A percentile compares a stretch with the other conserved stretches of the same genome.
Evolutionary conservation across 2,797 vertebrate species (phyloP).

Genomic region (Enteromius thamalakanensis): DNA sequence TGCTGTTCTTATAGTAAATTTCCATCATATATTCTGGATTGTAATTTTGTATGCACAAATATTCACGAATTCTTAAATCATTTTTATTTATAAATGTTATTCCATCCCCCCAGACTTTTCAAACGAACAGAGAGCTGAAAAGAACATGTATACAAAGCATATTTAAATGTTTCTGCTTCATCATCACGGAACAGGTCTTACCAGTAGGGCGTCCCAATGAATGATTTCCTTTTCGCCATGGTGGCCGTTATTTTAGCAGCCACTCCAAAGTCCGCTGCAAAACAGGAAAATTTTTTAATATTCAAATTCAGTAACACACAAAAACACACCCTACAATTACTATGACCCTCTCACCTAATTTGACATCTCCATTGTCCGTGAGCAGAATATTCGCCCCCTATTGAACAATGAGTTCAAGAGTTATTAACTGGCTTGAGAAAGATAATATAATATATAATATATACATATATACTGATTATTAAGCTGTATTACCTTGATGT

Average conservation of each 20-base stretch:
- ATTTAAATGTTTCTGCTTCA: background rate
- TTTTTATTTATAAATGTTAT: background rate
- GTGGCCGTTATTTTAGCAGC: slow-evolving; percentile 99
- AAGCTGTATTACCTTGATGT: slow-evolving; percentile 88
- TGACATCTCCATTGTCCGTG: slow-evolving; percentile 94
- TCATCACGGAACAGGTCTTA: slow-evolving; percentile 68
- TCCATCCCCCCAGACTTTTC: background rate
- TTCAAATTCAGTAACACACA: slow-evolving; percentile 58
- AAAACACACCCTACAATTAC: slow-evolving; percentile 12
- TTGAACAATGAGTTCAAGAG: slow-evolving; percentile 28
- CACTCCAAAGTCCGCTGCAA: slow-evolving; percentile 95
- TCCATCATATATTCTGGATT: background rate
- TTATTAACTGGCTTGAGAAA: background rate
- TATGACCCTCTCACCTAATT: slow-evolving; percentile 85
- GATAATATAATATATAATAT: slow-evolving; percentile 7
- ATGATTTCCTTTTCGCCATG: slow-evolving; percentile 98
- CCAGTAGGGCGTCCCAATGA: slow-evolving; percentile 99
- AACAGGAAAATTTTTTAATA: slow-evolving; percentile 31
- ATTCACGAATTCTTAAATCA: background rate
- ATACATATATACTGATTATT: background rate
- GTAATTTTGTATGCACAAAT: background rate
- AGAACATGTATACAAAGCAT: background rate
- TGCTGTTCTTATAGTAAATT: background rate
- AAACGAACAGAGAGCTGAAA: background rate
- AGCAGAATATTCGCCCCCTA: slow-evolving; percentile 98